A percentile compares a stretch with the other conserved stretches of the same genome.
These are phyloP conservation scores for Epizoanthus illoricatus DNA, from an alignment of 92 coral and sea anemone genomes.

Conservation along the genomic window DNA sequence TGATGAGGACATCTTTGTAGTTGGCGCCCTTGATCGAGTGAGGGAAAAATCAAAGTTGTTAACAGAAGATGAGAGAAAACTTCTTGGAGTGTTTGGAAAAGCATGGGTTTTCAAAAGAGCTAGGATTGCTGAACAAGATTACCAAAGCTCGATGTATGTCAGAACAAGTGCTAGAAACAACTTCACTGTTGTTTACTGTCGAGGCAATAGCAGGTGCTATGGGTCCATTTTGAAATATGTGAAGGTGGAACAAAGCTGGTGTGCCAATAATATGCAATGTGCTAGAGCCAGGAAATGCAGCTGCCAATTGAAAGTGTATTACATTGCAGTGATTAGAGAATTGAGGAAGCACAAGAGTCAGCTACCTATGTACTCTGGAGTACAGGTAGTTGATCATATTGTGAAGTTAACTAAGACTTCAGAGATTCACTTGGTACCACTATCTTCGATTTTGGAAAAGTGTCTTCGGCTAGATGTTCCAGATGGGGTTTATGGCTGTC, in stretches of 20 bases:
- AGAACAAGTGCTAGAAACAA: slow-evolving; percentile 37
- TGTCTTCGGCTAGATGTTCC: too few relatives aligned
- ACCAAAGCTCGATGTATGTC: slow-evolving; percentile 33
- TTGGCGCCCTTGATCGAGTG: slow-evolving; percentile 31
- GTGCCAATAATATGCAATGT: slow-evolving; percentile 23
- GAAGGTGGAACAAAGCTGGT: slow-evolving; percentile 4
- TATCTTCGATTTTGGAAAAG: slow-evolving; percentile 8
- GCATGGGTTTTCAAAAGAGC: too few relatives aligned
- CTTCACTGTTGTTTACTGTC: slow-evolving; percentile 26
- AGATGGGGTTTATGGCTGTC: slow-evolving; percentile 39
- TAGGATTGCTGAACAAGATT: slow-evolving; percentile 27
- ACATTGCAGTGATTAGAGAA: slow-evolving; percentile 13
- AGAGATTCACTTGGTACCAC: slow-evolving; percentile 13
- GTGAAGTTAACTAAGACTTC: slow-evolving; percentile 7
- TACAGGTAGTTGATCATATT: slow-evolving; percentile 26
- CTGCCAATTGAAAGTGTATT: background rate
- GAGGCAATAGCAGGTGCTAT: background rate
- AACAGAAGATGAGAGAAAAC: slow-evolving; percentile 21
- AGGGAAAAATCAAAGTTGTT: slow-evolving; percentile 13
- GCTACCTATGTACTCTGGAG: slow-evolving; percentile 14
- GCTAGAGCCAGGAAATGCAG: slow-evolving; percentile 9
- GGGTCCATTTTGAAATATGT: slow-evolving; percentile 36
- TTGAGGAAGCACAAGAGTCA: slow-evolving; percentile 9
- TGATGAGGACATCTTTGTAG: background rate
- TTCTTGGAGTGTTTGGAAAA: slow-evolving; percentile 12